Base-by-base conservation (phyloP, 2,113 vertebrate species). In the Pavo muticus region DNA sequence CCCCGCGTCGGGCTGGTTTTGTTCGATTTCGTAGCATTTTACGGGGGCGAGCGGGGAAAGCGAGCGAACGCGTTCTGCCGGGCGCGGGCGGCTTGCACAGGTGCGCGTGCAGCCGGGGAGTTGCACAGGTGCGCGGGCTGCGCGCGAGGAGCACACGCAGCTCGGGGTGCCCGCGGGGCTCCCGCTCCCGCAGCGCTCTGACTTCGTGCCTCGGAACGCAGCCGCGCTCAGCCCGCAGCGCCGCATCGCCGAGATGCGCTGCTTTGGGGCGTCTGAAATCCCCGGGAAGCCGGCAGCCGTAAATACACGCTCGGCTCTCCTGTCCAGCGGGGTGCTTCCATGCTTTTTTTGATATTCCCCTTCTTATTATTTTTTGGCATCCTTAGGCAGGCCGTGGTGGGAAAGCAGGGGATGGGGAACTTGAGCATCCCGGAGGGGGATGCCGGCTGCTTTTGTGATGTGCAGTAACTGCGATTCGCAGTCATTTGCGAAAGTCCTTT, bases 401-500 rank as follows among this genome's bases (percentile, higher is more conserved):
- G 57, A 29, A 76, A 60, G 90, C 87, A 4, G 14, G 35, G 78
- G 72, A 71, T 18, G 89, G 88, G 63, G 83, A 90, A 95, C 93
- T 92, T 92, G 16, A 37, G 82, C 73, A n/a, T 84, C 64, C 12
- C 81, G 71, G 68, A 63, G 87, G 74, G 78, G 71, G 78, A 57
- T 86, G 94, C 87, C 9, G 60, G 74, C 25, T 27, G 77, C 89
- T 93, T 64, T 39, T 3, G 29, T 37, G 71, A 40, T 84, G 72
- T 72, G 14, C 71, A 9, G 11, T 30, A 56, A 32, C 54, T 56
- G 54, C 29, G 29, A 32, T 56, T 32, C 54, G 54, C 59, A 59
- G 82, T 95, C 76, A 80, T 93, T 91, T 80, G 72, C 80, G 87
- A 67, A 95, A 91, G 76, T 61, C 87, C 72, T 64, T 44, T 47